phyloP scores from a whole-genome alignment of 1,140 invertebrate species.

The Cotesia chilonis region DNA sequence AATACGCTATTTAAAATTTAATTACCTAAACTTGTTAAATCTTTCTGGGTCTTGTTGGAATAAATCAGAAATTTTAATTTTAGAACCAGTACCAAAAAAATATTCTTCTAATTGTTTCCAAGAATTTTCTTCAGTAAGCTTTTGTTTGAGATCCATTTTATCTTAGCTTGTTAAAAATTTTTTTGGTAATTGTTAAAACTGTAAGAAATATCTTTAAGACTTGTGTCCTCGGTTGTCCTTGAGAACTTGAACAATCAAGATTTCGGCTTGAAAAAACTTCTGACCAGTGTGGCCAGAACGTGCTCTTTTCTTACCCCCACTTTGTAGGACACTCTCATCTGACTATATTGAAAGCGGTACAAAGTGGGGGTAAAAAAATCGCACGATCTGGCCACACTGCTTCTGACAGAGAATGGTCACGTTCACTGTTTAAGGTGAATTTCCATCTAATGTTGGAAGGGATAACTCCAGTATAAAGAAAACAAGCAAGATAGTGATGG shows the following conservation, averaged over 20 bases:
- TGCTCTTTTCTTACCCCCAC: too few relatives aligned
- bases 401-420: too few relatives aligned
- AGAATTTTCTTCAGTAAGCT: conserved; percentile 72
- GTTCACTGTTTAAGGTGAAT: too few relatives aligned
- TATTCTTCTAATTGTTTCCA: conserved; percentile 79
- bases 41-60: conserved; percentile 80
- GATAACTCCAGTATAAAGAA: too few relatives aligned
- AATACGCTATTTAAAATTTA: conserved; percentile 48
- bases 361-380: too few relatives aligned
- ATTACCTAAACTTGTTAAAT: conserved; percentile 84
- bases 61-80: conserved; percentile 80
- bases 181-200: not conserved
- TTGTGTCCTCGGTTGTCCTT: conserved; percentile 12
- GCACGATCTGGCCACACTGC: too few relatives aligned
- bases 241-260: not conserved
- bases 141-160: conserved; percentile 61
- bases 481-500: too few relatives aligned
- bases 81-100: conserved; percentile 72
- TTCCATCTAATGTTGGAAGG: too few relatives aligned
- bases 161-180: not conserved
- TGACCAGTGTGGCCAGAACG: too few relatives aligned
- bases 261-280: too few relatives aligned
- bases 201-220: not conserved
- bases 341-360: too few relatives aligned
- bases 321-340: too few relatives aligned